Evolutionary conservation across 1,140 invertebrate genomes (phyloP).

Genomic region (Globodera ellingtonae): DNA sequence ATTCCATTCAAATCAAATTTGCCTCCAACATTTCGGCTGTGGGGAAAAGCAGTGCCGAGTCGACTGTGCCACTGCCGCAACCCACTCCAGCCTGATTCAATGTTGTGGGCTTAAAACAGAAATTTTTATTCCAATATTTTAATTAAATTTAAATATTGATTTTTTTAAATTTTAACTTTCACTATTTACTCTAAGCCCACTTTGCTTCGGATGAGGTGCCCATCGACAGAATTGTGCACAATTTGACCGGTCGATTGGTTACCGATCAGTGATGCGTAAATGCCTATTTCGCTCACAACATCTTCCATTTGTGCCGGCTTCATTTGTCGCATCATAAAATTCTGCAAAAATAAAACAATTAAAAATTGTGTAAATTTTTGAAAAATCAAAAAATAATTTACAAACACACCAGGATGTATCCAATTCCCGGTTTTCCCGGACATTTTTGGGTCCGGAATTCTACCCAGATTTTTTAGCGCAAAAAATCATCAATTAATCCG

Average conservation of each 20-base stretch:
- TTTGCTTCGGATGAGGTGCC: constrained; percentile 8
- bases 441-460: background rate
- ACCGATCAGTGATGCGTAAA: constrained; percentile 15
- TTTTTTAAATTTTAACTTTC: background rate
- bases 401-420: background rate
- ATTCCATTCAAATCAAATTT: too few relatives aligned
- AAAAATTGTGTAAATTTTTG: background rate
- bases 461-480: background rate
- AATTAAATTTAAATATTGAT: background rate
- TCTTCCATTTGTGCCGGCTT: background rate
- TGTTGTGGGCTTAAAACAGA: constrained; percentile 1
- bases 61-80: constrained; percentile 6
- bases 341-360: background rate
- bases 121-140: background rate
- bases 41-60: constrained; percentile 25
- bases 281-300: constrained; percentile 9
- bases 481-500: background rate
- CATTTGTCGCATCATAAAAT: constrained; percentile 17
- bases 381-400: too few relatives aligned
- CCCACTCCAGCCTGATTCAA: constrained; percentile 15
- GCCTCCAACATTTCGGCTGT: background rate
- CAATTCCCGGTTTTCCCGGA: background rate
- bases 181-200: too few relatives aligned
- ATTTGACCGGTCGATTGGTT: background rate
- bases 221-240: background rate